Conservation (phyloP, 2,888 invertebrate species). For the Amblyteles armatorius region DNA sequence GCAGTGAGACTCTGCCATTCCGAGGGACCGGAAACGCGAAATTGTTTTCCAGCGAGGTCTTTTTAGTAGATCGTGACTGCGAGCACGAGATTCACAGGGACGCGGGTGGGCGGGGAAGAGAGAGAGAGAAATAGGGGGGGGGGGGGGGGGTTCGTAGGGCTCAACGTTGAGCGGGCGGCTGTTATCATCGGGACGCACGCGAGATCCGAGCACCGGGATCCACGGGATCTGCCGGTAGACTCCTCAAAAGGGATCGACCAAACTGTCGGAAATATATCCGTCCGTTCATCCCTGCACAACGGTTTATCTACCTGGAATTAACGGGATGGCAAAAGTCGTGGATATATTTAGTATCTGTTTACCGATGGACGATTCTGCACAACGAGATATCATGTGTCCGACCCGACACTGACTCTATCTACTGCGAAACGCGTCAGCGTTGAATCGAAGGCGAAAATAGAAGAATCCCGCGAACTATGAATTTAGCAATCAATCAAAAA, state of each 20-base stretch:
- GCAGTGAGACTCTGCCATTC: slow-evolving; percentile 62
- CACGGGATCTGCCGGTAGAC: slow-evolving; percentile 63
- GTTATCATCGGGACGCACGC: slow-evolving; percentile 63
- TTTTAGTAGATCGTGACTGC: slow-evolving; percentile 54
- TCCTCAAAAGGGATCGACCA: slow-evolving; percentile 77
- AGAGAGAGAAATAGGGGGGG: not conserved
- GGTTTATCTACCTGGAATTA: slow-evolving; percentile 53
- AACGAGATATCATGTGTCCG: slow-evolving; percentile 5
- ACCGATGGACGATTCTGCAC: slow-evolving; percentile 5
- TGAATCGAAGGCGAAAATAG: not conserved
- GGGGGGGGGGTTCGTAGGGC: not conserved
- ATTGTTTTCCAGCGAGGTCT: slow-evolving; percentile 63
- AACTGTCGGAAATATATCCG: slow-evolving; percentile 61
- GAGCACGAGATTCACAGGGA: slow-evolving; percentile 55
- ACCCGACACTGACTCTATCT: not conserved
- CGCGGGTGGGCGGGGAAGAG: slow-evolving; percentile 14
- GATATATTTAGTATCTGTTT: slow-evolving; percentile 6
- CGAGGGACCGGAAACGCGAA: slow-evolving; percentile 64
- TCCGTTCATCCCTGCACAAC: slow-evolving; percentile 21
- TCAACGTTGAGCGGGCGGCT: slow-evolving; percentile 56
- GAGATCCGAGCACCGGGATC: slow-evolving; percentile 55
- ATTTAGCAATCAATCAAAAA: not conserved
- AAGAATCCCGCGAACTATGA: not conserved
- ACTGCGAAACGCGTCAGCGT: not conserved
- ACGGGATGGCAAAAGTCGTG: not conserved